Percentiles rank a stretch among this genome's conserved stretches.
phyloP scores from a whole-genome alignment of 2,113 vertebrate genomes.

The Pimephales promelas region DNA sequence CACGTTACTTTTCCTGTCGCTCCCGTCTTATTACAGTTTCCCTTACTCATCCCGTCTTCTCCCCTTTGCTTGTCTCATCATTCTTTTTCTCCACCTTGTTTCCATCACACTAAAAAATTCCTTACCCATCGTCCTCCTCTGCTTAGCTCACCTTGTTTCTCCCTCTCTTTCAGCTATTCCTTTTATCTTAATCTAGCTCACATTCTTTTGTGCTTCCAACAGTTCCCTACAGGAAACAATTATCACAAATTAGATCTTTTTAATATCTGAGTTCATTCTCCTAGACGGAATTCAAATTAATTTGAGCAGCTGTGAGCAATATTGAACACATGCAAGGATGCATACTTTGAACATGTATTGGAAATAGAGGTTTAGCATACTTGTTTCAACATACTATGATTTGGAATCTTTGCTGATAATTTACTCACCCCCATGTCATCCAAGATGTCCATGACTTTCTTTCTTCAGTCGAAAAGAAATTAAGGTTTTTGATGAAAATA shows the following conservation, averaged over 20 bases:
- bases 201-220: background rate
- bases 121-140: conserved; percentile 3
- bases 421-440: too few relatives aligned
- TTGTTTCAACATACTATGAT: background rate
- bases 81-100: background rate
- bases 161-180: background rate
- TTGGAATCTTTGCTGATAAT: too few relatives aligned
- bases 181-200: background rate
- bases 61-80: background rate
- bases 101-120: background rate
- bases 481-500: too few relatives aligned
- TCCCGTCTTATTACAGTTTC: background rate
- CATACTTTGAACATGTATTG: background rate
- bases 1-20: background rate
- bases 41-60: background rate
- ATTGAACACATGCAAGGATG: background rate
- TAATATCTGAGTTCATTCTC: background rate
- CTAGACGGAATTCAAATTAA: background rate
- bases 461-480: too few relatives aligned
- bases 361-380: background rate
- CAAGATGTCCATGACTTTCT: too few relatives aligned
- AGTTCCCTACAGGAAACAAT: background rate
- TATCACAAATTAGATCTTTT: conserved; percentile 9
- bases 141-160: conserved; percentile 17
- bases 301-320: background rate